Evolutionary conservation across 2,797 vertebrate genomes (phyloP).

Genomic region (Octomys mimax): DNA sequence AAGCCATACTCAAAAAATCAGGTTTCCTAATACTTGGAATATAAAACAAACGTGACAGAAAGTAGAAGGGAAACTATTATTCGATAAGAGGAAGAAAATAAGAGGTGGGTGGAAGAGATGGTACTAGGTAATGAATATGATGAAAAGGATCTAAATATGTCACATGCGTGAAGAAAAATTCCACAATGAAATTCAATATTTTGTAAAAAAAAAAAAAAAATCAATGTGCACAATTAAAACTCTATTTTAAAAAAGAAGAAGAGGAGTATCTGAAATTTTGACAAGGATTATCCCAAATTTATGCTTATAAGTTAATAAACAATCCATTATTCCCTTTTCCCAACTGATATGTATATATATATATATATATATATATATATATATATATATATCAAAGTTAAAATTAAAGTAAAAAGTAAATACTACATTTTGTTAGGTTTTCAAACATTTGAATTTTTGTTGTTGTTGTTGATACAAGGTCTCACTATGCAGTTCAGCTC

Average conservation of each 20-base stretch:
- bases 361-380: no score
- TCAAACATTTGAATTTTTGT: background rate
- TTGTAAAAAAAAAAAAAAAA: background rate
- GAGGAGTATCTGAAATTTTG: conserved; percentile 25
- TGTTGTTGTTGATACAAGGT: no score
- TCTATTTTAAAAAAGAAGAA: background rate
- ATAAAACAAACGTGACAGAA: background rate
- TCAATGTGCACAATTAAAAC: background rate
- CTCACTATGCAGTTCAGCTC: no score
- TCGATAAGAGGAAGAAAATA: background rate
- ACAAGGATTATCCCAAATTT: background rate
- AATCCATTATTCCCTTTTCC: background rate
- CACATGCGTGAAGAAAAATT: background rate
- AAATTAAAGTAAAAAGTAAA: conserved; percentile 17
- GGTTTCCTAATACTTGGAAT: background rate
- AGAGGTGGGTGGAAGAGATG: background rate
- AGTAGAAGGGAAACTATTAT: background rate
- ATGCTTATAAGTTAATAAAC: conserved; percentile 11
- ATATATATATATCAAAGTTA: background rate
- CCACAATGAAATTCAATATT: background rate
- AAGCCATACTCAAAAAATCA: background rate
- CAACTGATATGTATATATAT: background rate
- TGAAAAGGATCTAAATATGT: background rate
- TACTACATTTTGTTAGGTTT: background rate
- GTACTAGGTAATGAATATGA: background rate